A percentile compares a stretch with the other conserved stretches of the same genome.
These are phyloP conservation scores for Oryzias woworae DNA, from an alignment of 2,113 vertebrate species.

Conservation along the genomic window DNA sequence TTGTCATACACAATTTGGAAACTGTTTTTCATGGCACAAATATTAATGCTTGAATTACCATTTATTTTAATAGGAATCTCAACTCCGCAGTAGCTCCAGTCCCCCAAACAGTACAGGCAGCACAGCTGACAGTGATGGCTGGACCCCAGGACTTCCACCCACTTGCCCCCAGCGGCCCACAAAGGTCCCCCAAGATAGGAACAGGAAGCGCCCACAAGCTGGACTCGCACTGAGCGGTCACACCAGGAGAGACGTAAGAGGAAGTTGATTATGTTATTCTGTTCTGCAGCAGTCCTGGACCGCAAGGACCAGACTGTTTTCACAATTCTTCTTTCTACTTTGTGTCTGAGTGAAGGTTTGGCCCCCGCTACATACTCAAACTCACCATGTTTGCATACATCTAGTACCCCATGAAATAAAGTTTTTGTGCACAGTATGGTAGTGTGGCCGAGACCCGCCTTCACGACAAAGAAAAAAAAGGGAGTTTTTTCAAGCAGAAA, in stretches of 20 bases:
- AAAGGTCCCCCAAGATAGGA: conserved; percentile 76
- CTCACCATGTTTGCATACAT: too few species aligned
- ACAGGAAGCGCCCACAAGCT: conserved; percentile 67
- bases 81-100: conserved; percentile 89
- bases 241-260: conserved; percentile 57
- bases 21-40: background rate
- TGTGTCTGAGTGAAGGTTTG: too few species aligned
- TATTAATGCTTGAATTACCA: background rate
- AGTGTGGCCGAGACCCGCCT: too few species aligned
- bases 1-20: background rate
- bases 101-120: conserved; percentile 96
- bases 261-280: too few species aligned
- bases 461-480: too few species aligned
- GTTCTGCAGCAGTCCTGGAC: too few species aligned
- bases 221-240: conserved; percentile 48
- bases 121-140: conserved; percentile 92
- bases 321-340: too few species aligned
- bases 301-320: too few species aligned
- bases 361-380: too few species aligned
- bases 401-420: too few species aligned
- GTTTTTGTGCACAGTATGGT: too few species aligned
- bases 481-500: too few species aligned
- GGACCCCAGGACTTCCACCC: conserved; percentile 79
- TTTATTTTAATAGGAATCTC: conserved; percentile 77
- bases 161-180: conserved; percentile 69